These are phyloP conservation scores for Diarsia dahlii DNA, from an alignment of 2,888 invertebrate species.

Conservation along the genomic window DNA sequence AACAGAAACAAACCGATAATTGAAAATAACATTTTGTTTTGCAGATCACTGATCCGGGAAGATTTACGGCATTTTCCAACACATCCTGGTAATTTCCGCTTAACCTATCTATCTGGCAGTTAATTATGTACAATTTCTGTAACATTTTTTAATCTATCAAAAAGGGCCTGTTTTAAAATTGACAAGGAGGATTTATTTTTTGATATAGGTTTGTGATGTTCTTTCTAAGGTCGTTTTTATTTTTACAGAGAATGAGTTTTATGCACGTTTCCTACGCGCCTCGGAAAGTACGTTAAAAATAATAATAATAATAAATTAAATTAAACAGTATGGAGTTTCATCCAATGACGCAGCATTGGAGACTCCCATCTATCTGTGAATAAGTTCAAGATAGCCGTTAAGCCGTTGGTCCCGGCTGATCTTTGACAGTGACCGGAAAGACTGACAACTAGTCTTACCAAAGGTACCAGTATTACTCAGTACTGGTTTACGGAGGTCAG, in stretches of 20 bases:
- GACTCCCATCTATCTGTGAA: too few relatives aligned
- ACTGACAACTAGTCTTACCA: too few relatives aligned
- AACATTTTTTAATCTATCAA: not conserved
- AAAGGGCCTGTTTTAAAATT: not conserved
- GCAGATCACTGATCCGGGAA: slow-evolving; percentile 23
- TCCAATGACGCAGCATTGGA: too few relatives aligned
- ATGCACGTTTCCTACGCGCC: too few relatives aligned
- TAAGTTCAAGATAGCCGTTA: too few relatives aligned
- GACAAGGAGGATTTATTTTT: not conserved
- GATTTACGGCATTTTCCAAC: slow-evolving; percentile 7
- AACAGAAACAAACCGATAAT: slow-evolving; percentile 19
- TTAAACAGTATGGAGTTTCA: too few relatives aligned
- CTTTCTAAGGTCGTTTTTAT: not conserved
- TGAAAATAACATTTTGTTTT: slow-evolving; percentile 28
- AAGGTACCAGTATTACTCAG: too few relatives aligned
- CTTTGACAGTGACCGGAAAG: too few relatives aligned
- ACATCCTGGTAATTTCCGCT: slow-evolving; percentile 31
- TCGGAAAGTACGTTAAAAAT: too few relatives aligned
- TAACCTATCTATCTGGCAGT: slow-evolving; percentile 10
- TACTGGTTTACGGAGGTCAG: too few relatives aligned
- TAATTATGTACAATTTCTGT: not conserved
- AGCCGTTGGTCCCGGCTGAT: too few relatives aligned
- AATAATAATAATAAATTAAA: too few relatives aligned
- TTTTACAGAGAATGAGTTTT: not conserved
- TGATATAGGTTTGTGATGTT: not conserved